Base-by-base conservation (phyloP, 2,113 vertebrate genomes). In the Cinclus mexicanus region DNA sequence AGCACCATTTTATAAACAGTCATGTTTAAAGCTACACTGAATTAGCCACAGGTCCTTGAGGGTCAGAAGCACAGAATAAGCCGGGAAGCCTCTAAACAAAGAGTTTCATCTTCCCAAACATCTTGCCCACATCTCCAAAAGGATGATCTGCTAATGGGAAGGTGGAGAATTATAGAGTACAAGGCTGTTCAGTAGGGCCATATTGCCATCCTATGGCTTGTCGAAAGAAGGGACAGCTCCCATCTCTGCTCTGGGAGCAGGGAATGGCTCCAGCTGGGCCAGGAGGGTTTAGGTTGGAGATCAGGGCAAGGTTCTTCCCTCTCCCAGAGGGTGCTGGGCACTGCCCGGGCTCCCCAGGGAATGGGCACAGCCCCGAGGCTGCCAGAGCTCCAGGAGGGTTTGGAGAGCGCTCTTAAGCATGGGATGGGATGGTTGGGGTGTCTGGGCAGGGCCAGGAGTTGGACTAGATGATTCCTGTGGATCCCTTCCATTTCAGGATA, bases 351-450 rank as follows among this genome's bases (percentile, higher is more conserved):
- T 77, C 14, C 63, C 63, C 72, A 72, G 59, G 59, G 22, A 49
- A 72, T 37, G 59, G 10, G 5, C 50, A 42, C 0, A 0, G 21
- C 17, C 42, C 44, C 0, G 3, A 50, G 37, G 44, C 33, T 74
- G 59, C 44, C 68, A 67, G 37, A 59, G 86, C 37, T 81, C 44
- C 37, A 50, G 44, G 2, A 23, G 22, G 0, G 0, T 16, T 65
- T 28, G 76, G 29, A 47, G 26, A 47, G 5, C 0, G 4, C 10
- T 29, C 25, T 17, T 23, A 23, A 14, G 4, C 14, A 29, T 8
- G 31, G 56, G 28, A 9, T 61, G 57, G 56, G 41, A 12, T 4
- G 71, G 49, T 31, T 71, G 56, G 24, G 56, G 6, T 10, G 35
- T 21, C 57, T 49, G 20, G 0, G 31, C 49, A 71, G 49, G 21